A percentile compares a stretch with the other conserved stretches of the same genome.
Evolutionary conservation across 2,888 invertebrate genomes (phyloP).

Genomic region (Caenorhabditis panamensis): DNA sequence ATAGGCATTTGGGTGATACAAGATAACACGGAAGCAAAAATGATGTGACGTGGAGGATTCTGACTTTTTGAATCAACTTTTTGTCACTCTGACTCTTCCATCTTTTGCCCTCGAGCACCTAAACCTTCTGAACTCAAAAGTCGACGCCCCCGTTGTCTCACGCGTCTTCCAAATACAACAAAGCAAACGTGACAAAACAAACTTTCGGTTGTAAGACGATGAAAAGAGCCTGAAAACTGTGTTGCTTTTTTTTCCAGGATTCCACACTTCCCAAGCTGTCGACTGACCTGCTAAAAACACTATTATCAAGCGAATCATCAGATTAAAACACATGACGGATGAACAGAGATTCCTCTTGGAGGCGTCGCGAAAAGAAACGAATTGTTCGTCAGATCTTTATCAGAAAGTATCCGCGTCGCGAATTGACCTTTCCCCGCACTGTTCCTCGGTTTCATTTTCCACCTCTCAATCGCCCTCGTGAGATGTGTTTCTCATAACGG

Average conservation of each 20-base stretch:
- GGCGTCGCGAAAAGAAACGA: slow-evolving; percentile 24
- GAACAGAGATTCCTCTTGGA: slow-evolving; percentile 15
- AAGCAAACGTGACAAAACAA: too few species aligned
- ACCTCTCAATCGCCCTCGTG: not conserved
- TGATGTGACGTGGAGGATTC: not conserved
- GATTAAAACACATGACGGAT: slow-evolving; percentile 16
- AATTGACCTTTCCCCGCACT: slow-evolving; percentile 42
- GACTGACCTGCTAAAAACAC: not conserved
- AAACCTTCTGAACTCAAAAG: too few species aligned
- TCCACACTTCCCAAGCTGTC: too few species aligned
- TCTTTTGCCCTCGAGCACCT: too few species aligned
- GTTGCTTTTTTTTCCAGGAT: too few species aligned
- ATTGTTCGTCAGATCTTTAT: slow-evolving; percentile 46
- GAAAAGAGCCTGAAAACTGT: too few species aligned
- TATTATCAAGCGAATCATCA: slow-evolving; percentile 32
- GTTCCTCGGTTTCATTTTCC: slow-evolving; percentile 11
- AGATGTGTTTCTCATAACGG: not conserved
- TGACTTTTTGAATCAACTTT: too few species aligned
- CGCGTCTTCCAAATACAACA: too few species aligned
- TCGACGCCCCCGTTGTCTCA: too few species aligned
- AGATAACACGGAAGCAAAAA: not conserved
- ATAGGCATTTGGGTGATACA: too few species aligned
- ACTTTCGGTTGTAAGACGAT: too few species aligned
- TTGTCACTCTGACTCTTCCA: too few species aligned
- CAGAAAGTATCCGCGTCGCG: slow-evolving; percentile 31